These are phyloP conservation scores for Drosophila littoralis DNA, from an alignment of 1,140 invertebrate genomes.

Conservation along the genomic window DNA sequence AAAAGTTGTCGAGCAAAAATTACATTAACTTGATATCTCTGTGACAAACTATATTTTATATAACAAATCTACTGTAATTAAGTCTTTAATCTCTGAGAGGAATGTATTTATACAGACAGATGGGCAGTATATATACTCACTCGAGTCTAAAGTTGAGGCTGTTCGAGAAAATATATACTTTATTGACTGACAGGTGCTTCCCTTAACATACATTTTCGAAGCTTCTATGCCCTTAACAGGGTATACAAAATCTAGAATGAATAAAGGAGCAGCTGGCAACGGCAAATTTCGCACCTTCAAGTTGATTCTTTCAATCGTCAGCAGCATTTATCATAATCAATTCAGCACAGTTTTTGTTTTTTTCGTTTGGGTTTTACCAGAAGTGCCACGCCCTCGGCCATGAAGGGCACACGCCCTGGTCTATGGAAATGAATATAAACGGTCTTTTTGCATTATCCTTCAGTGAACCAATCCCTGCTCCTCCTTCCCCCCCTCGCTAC, in stretches of 20 bases:
- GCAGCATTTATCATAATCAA: conserved; percentile 21
- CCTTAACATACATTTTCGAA: no score
- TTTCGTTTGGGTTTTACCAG: background rate
- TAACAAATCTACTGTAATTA: no score
- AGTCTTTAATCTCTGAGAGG: no score
- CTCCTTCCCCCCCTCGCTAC: background rate
- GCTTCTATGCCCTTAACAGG: background rate
- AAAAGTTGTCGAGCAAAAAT: no score
- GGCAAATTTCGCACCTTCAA: background rate
- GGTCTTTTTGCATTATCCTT: conserved; percentile 18
- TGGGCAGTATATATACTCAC: no score
- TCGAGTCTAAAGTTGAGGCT: no score
- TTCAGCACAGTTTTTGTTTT: background rate
- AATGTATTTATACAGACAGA: no score
- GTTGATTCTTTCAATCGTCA: background rate
- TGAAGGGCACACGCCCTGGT: background rate
- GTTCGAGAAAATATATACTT: no score
- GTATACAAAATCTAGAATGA: background rate
- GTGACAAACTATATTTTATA: no score
- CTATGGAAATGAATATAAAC: conserved; percentile 29
- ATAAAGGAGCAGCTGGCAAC: background rate
- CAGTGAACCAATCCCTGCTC: background rate
- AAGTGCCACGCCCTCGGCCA: conserved; percentile 3
- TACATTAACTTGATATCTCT: no score
- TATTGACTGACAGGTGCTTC: no score